A percentile compares a stretch with the other conserved stretches of the same genome.
Conservation (phyloP, 2,113 vertebrate species). For the Pteropus alecto region DNA sequence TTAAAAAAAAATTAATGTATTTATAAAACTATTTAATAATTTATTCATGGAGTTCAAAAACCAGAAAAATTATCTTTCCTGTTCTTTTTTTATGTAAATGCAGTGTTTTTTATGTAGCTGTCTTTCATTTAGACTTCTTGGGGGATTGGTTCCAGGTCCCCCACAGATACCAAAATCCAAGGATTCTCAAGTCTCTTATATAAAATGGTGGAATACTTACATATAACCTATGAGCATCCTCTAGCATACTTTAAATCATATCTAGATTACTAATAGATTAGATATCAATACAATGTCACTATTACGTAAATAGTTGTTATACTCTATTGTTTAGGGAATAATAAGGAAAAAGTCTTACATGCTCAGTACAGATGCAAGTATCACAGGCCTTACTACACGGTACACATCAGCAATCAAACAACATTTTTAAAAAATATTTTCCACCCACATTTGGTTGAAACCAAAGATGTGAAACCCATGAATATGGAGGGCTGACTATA, state of each 20-base stretch:
- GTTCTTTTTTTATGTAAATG: background rate
- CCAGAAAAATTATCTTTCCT: background rate
- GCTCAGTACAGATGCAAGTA: background rate
- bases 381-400: too few species aligned
- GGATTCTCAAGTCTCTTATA: background rate
- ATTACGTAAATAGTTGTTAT: background rate
- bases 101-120: background rate
- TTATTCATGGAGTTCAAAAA: background rate
- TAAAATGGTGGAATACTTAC: background rate
- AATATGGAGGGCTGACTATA: background rate
- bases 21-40: background rate
- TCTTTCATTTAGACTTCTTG: background rate
- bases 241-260: background rate
- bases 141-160: background rate
- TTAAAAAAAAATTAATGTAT: background rate
- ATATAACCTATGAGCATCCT: background rate
- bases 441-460: background rate
- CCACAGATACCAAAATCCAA: background rate
- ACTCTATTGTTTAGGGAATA: background rate
- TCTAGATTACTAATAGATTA: background rate
- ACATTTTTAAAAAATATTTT: background rate
- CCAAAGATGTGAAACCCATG: background rate
- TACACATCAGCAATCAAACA: background rate
- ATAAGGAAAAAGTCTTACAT: background rate
- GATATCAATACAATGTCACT: background rate